phyloP scores from a whole-genome alignment of 2,888 invertebrate species.

The Pherbina coryleti region DNA sequence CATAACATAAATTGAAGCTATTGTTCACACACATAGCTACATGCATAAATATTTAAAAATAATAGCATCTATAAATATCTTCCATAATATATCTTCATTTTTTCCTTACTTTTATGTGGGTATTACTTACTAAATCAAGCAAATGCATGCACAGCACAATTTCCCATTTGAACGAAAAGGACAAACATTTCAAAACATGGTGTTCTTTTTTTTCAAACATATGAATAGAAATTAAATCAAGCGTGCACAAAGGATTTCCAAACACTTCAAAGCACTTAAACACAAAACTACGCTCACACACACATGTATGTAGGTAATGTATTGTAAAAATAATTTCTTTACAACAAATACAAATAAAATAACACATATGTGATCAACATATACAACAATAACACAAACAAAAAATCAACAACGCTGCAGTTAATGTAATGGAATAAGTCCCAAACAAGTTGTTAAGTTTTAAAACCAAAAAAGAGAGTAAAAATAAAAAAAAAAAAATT shows the following conservation, averaged over 20 bases:
- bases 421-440: constrained; percentile 56
- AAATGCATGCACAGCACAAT: too few species aligned
- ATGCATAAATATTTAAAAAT: too few species aligned
- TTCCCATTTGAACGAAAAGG: background rate
- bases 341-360: background rate
- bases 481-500: background rate
- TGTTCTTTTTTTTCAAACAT: too few species aligned
- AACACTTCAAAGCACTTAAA: constrained; percentile 9
- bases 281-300: background rate
- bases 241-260: background rate
- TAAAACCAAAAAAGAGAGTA: constrained; percentile 56
- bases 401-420: constrained; percentile 35
- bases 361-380: background rate
- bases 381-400: constrained; percentile 1
- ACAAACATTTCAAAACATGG: too few species aligned
- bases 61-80: too few species aligned
- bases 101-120: too few species aligned
- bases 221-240: background rate
- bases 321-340: background rate
- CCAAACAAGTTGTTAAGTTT: constrained; percentile 66
- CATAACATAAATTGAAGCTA: too few species aligned
- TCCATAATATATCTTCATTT: too few species aligned
- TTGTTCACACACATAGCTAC: too few species aligned
- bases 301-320: background rate
- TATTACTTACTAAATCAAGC: too few species aligned